Conservation (phyloP, 1,140 invertebrate species). For the Bombyx mandarina region DNA sequence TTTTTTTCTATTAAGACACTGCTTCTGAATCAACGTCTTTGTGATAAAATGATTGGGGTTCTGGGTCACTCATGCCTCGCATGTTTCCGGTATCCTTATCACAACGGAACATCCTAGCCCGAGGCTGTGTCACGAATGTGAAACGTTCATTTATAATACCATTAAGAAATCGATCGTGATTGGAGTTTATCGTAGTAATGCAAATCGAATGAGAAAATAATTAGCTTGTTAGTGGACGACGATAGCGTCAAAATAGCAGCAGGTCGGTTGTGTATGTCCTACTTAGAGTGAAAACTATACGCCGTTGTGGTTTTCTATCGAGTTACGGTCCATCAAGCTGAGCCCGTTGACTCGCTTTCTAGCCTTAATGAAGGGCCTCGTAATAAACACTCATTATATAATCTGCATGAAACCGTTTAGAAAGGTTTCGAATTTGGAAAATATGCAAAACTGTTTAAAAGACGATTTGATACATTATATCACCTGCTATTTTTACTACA, state of each 20-base stretch:
- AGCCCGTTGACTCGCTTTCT: slow-evolving; percentile 42
- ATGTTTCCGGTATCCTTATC: too few species aligned
- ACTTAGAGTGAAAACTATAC: slow-evolving; percentile 58
- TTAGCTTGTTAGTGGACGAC: slow-evolving; percentile 11
- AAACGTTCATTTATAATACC: neutral
- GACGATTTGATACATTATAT: too few species aligned
- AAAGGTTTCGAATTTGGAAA: too few species aligned
- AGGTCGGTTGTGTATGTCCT: slow-evolving; percentile 43
- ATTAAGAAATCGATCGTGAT: neutral
- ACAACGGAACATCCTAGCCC: too few species aligned
- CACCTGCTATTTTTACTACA: too few species aligned
- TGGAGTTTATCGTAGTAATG: neutral
- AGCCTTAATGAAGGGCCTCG: slow-evolving; percentile 19
- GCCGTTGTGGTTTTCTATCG: slow-evolving; percentile 51
- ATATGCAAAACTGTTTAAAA: too few species aligned
- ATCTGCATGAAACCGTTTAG: neutral
- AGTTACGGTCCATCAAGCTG: slow-evolving; percentile 51
- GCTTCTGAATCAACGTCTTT: too few species aligned
- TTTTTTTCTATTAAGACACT: too few species aligned
- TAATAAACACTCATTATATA: neutral
- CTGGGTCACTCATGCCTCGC: too few species aligned
- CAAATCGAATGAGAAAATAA: neutral
- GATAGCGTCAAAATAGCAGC: slow-evolving; percentile 31
- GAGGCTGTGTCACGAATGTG: neutral
- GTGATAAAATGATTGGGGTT: too few species aligned